Conservation (phyloP, 92 coral and sea anemone genomes). For the Porites divaricata region DNA sequence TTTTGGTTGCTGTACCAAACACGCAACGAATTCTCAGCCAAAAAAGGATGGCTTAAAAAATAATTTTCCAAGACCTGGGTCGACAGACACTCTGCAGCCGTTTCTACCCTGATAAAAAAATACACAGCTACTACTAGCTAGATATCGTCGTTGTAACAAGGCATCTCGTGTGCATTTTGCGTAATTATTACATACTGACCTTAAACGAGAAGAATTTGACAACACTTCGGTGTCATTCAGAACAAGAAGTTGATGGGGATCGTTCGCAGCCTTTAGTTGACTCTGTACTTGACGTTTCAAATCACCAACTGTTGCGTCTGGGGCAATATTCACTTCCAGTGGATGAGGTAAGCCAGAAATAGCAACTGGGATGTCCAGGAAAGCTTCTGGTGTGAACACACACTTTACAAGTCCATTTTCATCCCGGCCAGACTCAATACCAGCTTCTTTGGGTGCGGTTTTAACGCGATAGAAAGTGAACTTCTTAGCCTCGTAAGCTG, state of each 20-base stretch:
- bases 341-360: constrained; percentile 3
- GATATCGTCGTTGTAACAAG: too few relatives aligned
- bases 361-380: constrained; percentile 26
- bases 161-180: too few relatives aligned
- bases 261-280: not conserved
- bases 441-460: constrained; percentile 45
- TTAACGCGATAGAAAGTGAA: constrained; percentile 61
- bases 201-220: not conserved
- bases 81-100: too few relatives aligned
- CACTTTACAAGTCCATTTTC: constrained; percentile 53
- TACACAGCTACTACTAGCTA: too few relatives aligned
- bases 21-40: too few relatives aligned
- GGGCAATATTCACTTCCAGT: constrained; percentile 13
- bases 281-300: constrained; percentile 24
- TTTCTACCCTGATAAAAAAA: too few relatives aligned
- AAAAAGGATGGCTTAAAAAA: too few relatives aligned
- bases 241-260: constrained; percentile 30
- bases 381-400: constrained; percentile 50
- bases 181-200: not conserved
- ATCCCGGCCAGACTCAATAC: constrained; percentile 32
- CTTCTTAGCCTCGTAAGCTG: constrained; percentile 46
- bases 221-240: not conserved
- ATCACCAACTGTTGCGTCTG: constrained; percentile 34
- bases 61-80: too few relatives aligned
- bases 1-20: too few relatives aligned